Percentiles rank a stretch among this genome's conserved stretches.
Conservation (phyloP, 2,797 vertebrate species). For the Xiphorhynchus erythropygius region DNA sequence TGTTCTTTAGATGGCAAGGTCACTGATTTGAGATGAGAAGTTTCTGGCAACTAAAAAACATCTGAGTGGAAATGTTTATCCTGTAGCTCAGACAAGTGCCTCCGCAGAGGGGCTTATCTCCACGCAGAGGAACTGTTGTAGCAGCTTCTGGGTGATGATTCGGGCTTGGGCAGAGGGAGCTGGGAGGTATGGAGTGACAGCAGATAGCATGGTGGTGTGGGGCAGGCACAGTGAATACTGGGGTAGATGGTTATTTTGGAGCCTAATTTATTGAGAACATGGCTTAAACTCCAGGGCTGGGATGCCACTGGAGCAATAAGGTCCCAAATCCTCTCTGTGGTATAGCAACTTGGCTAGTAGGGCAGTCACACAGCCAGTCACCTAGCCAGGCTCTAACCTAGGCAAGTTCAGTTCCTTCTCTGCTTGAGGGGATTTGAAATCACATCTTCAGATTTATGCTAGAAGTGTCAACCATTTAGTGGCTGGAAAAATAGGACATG, state of each 20-base stretch:
- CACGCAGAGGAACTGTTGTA: not conserved
- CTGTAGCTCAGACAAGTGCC: not conserved
- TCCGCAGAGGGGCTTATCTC: not conserved
- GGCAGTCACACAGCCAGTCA: not conserved
- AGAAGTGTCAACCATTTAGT: not conserved
- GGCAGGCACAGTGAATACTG: not conserved
- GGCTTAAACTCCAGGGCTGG: not conserved
- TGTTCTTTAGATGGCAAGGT: not conserved
- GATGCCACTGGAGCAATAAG: not conserved
- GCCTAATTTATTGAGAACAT: not conserved
- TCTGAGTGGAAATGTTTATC: not conserved
- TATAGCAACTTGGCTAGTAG: not conserved
- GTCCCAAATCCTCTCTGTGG: not conserved
- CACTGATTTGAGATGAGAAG: not conserved
- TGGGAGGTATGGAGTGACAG: accelerated
- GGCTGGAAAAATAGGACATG: not conserved
- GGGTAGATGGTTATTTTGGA: not conserved
- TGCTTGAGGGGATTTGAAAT: not conserved
- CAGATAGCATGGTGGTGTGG: accelerated
- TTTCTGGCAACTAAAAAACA: not conserved
- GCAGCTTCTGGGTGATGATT: not conserved
- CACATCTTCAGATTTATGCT: not conserved
- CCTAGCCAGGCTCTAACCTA: not conserved
- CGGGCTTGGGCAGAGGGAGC: not conserved
- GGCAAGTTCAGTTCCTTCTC: not conserved